Evolutionary conservation across 2,797 vertebrate species (phyloP), one percentile per base, ranked within the genome.

Genomic region (Zalophus californianus): DNA sequence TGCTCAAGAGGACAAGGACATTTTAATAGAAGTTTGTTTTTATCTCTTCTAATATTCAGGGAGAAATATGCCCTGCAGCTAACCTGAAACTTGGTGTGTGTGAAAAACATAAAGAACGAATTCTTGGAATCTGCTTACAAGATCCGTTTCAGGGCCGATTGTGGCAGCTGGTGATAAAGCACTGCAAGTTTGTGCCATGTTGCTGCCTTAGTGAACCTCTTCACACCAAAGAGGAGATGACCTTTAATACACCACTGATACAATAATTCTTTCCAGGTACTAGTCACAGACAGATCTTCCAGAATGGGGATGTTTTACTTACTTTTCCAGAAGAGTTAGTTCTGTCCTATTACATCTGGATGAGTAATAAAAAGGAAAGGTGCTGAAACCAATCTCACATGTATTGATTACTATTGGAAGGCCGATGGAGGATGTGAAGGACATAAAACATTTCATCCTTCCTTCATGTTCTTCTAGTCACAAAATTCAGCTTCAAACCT

Each of bases 21-120:
- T 80, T 95, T 96, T 58, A 94, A 62, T 62, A n/a, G n/a, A 94
- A 60, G 48, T 97, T 58, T 94, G n/a, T 77, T 96, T 94, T 95
- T 70, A 82, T 16, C 5, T 96, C 54, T 82, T 86, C 52, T 89
- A 91, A 82, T 58, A 83, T 50, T 56, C 23, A 64, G 14, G 32
- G 60, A 79, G n/a, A 92, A 89, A 75, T 62, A 79, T 50, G 7
- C 38, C 58, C 60, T 82, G 52, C 14, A 94, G 73, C 79, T 82
- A 96, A 91, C 11, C 64, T 75, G 56, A 68, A 95, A 91, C 29
- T 56, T 5, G 72, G 25, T 86, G 12, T 78, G 15, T 77, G 15
- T 54, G 13, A 54, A 93, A 79, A 90, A 75, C 21, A 66, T 12
- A 12, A 85, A 86, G 23, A 95, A 35, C 12, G 68, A 78, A 14